phyloP scores from a whole-genome alignment of 2,888 invertebrate genomes.

The Drosophila paranaensis region DNA sequence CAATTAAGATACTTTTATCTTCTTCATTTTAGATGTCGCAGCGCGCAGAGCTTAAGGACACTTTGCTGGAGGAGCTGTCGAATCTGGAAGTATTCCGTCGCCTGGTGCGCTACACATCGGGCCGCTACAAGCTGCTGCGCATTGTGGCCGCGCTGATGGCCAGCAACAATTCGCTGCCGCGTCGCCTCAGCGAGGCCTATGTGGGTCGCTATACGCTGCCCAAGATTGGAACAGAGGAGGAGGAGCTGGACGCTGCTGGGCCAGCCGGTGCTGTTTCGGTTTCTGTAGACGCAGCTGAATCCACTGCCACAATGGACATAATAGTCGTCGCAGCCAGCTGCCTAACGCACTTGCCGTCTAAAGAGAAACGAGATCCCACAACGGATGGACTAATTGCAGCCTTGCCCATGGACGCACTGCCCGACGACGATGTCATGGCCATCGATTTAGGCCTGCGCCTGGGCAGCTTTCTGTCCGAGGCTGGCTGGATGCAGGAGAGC shows the following conservation, averaged over 20 bases:
- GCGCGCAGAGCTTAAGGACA: conserved; percentile 75
- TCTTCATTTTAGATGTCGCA: conserved; percentile 78
- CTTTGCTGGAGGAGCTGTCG: conserved; percentile 82
- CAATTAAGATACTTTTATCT: background rate
- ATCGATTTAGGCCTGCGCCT: conserved; percentile 83
- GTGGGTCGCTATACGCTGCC: conserved; percentile 30
- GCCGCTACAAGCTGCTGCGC: conserved; percentile 82
- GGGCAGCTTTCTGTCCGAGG: conserved; percentile 94
- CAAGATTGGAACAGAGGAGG: background rate
- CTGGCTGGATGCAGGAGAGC: conserved; percentile 93
- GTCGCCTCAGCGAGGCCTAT: conserved; percentile 73
- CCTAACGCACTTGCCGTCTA: conserved; percentile 10
- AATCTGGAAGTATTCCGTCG: conserved; percentile 82
- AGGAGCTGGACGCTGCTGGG: background rate
- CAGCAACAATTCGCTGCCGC: conserved; percentile 78
- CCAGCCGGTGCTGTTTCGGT: background rate
- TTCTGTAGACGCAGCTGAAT: too few relatives aligned
- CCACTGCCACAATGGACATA: background rate
- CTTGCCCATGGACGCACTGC: conserved; percentile 23
- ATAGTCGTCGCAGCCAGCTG: conserved; percentile 10
- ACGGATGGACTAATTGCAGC: background rate
- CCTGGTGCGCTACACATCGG: conserved; percentile 80
- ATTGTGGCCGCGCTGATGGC: conserved; percentile 81
- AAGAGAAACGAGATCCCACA: conserved; percentile 5
- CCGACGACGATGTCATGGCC: conserved; percentile 34